phyloP scores from a whole-genome alignment of 2,888 invertebrate genomes.

The Stictocephala bisonia region DNA sequence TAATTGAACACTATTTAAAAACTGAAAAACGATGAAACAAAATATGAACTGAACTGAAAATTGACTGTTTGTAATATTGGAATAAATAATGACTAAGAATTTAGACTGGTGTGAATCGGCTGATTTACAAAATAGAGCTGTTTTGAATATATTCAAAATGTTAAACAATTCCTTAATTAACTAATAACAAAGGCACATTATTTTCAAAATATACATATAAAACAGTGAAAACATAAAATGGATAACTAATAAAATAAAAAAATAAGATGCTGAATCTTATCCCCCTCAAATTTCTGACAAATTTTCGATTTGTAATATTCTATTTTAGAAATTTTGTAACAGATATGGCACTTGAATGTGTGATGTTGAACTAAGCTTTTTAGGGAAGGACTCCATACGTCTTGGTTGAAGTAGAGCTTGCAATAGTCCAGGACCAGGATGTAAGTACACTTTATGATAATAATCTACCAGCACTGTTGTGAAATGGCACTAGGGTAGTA shows the following conservation, averaged over 20 bases:
- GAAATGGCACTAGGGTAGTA: constrained; percentile 37
- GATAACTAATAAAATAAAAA: background rate
- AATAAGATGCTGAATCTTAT: background rate
- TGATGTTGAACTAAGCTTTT: background rate
- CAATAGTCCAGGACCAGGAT: constrained; percentile 11
- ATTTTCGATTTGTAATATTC: too few species aligned
- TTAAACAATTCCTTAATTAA: background rate
- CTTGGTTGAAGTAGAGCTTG: constrained; percentile 5
- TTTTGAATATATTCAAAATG: background rate
- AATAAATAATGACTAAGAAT: too few species aligned
- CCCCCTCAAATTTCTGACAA: constrained; percentile 17
- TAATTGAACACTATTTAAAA: too few species aligned
- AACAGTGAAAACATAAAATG: too few species aligned
- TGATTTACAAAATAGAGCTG: too few species aligned
- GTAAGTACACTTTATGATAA: constrained; percentile 16
- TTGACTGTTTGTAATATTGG: too few species aligned
- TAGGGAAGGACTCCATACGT: constrained; percentile 31
- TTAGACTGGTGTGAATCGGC: too few species aligned
- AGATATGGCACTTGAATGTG: constrained; percentile 23
- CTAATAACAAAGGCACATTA: too few species aligned
- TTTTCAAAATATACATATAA: too few species aligned
- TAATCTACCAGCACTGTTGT: constrained; percentile 14
- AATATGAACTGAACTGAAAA: too few species aligned
- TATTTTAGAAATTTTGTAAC: too few species aligned
- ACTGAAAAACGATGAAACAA: too few species aligned